Evolutionary conservation across 2,888 invertebrate species (phyloP), one percentile per base, ranked within the genome.

Genomic region (Iselma pallidipennis): DNA sequence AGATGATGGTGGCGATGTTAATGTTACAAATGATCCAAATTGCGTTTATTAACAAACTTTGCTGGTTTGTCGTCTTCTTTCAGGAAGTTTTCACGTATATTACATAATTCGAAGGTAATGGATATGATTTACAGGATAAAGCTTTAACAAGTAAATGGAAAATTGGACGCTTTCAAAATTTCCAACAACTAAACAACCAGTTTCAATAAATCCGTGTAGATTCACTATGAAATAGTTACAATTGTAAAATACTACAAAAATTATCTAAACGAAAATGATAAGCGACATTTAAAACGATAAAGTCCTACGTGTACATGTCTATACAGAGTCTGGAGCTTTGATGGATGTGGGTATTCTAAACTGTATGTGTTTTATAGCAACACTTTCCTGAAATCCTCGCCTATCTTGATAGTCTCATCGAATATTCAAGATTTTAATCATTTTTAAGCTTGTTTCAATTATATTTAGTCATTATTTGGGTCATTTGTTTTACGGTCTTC

Each of bases 11-110:
- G 2, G 6, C 0, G 16, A 49, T 53, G 54, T 16, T 56, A 56
- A 55, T 63, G 63, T 63, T 58, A 52, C 48, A 56, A 63, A 52
- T 51, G 55, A 55, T 62, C 55, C 51, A 58, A 62, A 62, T 57
- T 62, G 50, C 50, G 54, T 58, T 62, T 62, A 58, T 62, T 58
- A 61, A 56, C 51, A 45, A 52, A 58, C 45, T 52, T 45, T 29
- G 29, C 12, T 29, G 4, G 29, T 2, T 3, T 12, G 16, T 23
- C 26, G 49, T n/a, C 23, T 49, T 16, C 14, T 25, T 26, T 50
- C 2, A 14, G 42, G 6, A 37, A 33, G 7, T 56, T 49, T 31
- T n/a, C 49, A 37, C n/a, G n/a, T 50, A 49, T 54, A 50, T 50
- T 50, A 57, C 14, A 48, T 28, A 28, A 49, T 48, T 48, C 26